Base-by-base conservation (phyloP, 2,888 invertebrate genomes). In the Scaptodrosophila latifasciaeformis region DNA sequence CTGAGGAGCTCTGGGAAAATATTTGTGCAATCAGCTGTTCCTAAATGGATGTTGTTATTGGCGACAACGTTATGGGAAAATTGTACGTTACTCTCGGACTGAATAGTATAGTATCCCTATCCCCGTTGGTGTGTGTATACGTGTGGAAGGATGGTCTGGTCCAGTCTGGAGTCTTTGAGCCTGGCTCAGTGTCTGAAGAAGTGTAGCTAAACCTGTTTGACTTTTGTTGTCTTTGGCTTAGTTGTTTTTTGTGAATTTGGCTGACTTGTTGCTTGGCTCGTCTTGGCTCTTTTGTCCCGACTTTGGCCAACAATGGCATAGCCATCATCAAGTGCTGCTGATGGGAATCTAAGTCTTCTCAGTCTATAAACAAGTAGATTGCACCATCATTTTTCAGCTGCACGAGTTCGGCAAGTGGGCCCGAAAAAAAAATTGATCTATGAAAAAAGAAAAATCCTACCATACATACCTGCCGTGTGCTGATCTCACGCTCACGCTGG, bases 341-440 rank as follows among this genome's bases (percentile, higher is more conserved):
- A 46, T 70, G 62, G 55, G 74, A 69, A 71, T 62, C 63, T 56
- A 53, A 61, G 49, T 52, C 56, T 45, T 19, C 52, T 43, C 24
- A 24, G 7, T 37, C 37, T 37, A 37, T 37, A 29, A 44, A 5
- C 37, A 48, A 39, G 48, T 24, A 44, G 56, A 70, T 75, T 78
- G 79, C 75, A 72, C 55, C 72, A 78, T 76, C 79, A 76, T 76
- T 78, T 75, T 76, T 78, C 75, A 70, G 72, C 68, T 78, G 72
- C 79, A 76, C 63, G 68, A 67, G 70, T 62, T 71, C 65, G 68
- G 72, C 75, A 58, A 75, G 70, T 78, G 71, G 79, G 19, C 27
- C 37, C 50, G 52, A 49, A 57, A 13, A 12, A 27, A 29, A 15
- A 29, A n/a, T n/a, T n/a, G n/a, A n/a, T n/a, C n/a, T n/a, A n/a